phyloP scores from a whole-genome alignment of 2,888 invertebrate species.

The Drosophila austrosaltans region DNA sequence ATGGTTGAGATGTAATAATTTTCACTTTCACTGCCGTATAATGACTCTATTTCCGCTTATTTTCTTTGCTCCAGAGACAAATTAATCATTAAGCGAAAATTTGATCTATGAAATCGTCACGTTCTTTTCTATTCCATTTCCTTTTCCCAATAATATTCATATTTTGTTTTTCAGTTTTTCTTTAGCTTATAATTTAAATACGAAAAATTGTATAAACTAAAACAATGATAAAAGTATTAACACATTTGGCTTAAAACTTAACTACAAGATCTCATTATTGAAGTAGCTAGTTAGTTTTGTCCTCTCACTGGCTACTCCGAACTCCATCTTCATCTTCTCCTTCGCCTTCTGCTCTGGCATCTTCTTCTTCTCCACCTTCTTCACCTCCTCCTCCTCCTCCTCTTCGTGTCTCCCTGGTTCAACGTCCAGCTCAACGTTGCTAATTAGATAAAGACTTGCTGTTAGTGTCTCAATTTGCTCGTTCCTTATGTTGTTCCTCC shows the following conservation, averaged over 20 bases:
- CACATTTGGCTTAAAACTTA: constrained; percentile 83
- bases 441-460: constrained; percentile 66
- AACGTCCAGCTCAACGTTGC: constrained; percentile 83
- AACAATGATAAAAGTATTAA: constrained; percentile 78
- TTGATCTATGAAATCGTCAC: too few species aligned
- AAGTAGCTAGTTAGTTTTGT: constrained; percentile 73
- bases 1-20: constrained; percentile 44
- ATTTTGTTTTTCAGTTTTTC: constrained; percentile 62
- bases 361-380: constrained; percentile 46
- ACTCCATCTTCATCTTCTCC: constrained; percentile 30
- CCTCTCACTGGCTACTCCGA: constrained; percentile 68
- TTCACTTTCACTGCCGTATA: constrained; percentile 61
- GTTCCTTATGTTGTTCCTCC: constrained; percentile 37
- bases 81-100: not conserved
- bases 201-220: constrained; percentile 74
- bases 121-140: constrained; percentile 16
- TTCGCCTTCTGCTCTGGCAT: constrained; percentile 47
- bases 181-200: constrained; percentile 79
- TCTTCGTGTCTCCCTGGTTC: constrained; percentile 71
- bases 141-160: not conserved
- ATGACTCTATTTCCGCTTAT: not conserved
- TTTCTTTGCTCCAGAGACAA: not conserved
- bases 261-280: constrained; percentile 57
- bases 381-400: constrained; percentile 33
- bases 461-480: constrained; percentile 53